A percentile compares a stretch with the other conserved stretches of the same genome.
These are phyloP conservation scores for Pangasianodon gigas DNA, from an alignment of 2,113 vertebrate species.

Conservation along the genomic window DNA sequence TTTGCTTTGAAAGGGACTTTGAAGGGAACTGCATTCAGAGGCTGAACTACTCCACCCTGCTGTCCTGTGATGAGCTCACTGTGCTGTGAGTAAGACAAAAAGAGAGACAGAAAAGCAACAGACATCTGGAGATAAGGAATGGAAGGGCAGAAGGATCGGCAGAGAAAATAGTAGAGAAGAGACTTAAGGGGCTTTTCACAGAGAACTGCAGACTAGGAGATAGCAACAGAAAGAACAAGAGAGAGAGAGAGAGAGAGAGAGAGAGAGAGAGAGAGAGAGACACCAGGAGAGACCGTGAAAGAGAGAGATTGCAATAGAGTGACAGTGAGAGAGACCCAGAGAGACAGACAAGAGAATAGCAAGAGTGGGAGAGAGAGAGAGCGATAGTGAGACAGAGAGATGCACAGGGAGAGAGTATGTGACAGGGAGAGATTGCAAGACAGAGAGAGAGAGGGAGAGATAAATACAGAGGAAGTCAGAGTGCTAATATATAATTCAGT, in stretches of 20 bases:
- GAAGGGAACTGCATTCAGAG: constrained; percentile 75
- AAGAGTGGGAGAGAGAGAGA: not conserved
- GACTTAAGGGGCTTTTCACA: not conserved
- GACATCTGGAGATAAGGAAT: not conserved
- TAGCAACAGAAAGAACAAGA: not conserved
- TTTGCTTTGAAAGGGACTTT: constrained; percentile 69
- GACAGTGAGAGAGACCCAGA: no score
- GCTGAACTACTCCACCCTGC: constrained; percentile 74
- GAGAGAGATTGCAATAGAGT: not conserved
- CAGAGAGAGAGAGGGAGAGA: not conserved
- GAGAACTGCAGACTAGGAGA: not conserved
- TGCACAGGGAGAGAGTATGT: no score
- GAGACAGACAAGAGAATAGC: not conserved
- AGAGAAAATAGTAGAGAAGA: not conserved
- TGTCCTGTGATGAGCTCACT: constrained; percentile 72
- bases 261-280: not conserved
- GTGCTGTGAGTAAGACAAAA: constrained; percentile 74
- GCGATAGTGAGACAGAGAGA: no score
- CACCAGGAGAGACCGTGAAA: not conserved
- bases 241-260: not conserved
- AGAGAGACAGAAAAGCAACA: not conserved
- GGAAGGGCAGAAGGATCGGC: not conserved
- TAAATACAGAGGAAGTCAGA: not conserved
- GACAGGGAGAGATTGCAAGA: no score
- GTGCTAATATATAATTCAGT: no score